Conservation (phyloP, 2,797 vertebrate genomes). For the Hozukius guyotensis region DNA sequence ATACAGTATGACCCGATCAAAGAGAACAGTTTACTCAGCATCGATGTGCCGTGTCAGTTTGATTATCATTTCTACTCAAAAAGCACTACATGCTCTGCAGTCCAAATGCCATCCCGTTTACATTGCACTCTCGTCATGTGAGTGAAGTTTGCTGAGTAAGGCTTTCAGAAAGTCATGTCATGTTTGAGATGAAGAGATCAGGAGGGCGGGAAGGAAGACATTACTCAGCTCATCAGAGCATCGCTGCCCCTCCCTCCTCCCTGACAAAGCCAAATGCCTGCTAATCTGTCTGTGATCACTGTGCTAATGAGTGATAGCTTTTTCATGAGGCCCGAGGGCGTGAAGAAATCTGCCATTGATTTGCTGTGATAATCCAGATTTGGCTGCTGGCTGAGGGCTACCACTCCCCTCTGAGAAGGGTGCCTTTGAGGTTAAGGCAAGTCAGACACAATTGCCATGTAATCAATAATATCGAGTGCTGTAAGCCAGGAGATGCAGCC, state of each 20-base stretch:
- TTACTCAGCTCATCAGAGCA: slow-evolving; percentile 70
- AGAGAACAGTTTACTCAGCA: slow-evolving; percentile 11
- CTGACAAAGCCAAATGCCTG: slow-evolving; percentile 60
- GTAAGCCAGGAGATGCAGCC: slow-evolving; percentile 50
- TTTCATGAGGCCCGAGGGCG: slow-evolving; percentile 55
- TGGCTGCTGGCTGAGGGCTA: slow-evolving; percentile 46
- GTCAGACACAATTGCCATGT: slow-evolving; percentile 77
- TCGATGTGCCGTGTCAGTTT: slow-evolving; percentile 6
- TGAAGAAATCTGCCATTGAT: slow-evolving; percentile 63
- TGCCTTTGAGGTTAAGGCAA: slow-evolving; percentile 71
- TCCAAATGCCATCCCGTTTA: slow-evolving; percentile 33
- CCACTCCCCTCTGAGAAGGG: slow-evolving; percentile 36
- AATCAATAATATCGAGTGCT: slow-evolving; percentile 79
- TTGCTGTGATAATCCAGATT: slow-evolving; percentile 72
- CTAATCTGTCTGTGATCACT: slow-evolving; percentile 71
- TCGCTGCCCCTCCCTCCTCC: slow-evolving; percentile 30
- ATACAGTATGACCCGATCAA: neutral
- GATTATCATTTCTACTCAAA: slow-evolving; percentile 32
- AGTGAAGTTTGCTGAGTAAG: slow-evolving; percentile 65
- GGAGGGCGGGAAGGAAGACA: slow-evolving; percentile 60
- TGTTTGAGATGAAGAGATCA: slow-evolving; percentile 67
- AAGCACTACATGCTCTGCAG: slow-evolving; percentile 26
- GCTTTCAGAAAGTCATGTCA: slow-evolving; percentile 52
- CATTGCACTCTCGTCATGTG: slow-evolving; percentile 33
- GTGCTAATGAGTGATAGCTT: slow-evolving; percentile 72